Evolutionary conservation across 2,888 invertebrate genomes (phyloP).

Genomic region (Drosophila acutilabella): DNA sequence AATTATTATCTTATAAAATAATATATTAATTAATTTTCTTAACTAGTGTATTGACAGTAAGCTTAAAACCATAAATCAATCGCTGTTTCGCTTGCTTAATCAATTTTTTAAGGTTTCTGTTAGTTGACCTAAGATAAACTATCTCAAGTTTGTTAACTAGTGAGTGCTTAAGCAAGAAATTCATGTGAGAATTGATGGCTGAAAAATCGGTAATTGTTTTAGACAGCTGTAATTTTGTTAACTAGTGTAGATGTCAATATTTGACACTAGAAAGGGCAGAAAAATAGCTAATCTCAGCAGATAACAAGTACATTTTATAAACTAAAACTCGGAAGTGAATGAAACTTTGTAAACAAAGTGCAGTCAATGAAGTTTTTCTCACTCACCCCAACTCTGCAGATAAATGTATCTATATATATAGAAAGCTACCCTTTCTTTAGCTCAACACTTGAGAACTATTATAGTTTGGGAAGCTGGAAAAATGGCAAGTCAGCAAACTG

Average conservation of each 20-base stretch:
- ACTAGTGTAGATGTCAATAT: neutral
- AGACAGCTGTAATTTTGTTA: constrained; percentile 3
- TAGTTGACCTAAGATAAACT: no score
- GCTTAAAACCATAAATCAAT: no score
- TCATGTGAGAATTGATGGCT: no score
- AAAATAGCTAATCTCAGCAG: constrained; percentile 11
- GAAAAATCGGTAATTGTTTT: no score
- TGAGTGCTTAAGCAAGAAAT: neutral
- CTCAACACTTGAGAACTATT: constrained; percentile 8
- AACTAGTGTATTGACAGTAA: neutral
- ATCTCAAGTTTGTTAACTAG: neutral
- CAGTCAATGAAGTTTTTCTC: constrained; percentile 9
- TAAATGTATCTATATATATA: neutral
- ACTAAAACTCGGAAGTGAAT: constrained; percentile 17
- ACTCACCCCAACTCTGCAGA: constrained; percentile 11
- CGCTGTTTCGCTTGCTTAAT: no score
- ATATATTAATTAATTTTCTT: neutral
- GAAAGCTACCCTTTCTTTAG: constrained; percentile 18
- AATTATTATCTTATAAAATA: neutral
- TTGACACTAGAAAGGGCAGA: neutral
- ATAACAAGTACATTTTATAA: neutral
- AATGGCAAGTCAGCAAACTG: constrained; percentile 61
- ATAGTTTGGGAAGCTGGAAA: constrained; percentile 7
- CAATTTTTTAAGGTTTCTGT: no score
- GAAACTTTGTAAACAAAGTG: constrained; percentile 20